Percentiles rank a stretch among this genome's conserved stretches.
These are phyloP conservation scores for Hesperophylax magnus DNA, from an alignment of 1,140 invertebrate genomes.

Conservation along the genomic window DNA sequence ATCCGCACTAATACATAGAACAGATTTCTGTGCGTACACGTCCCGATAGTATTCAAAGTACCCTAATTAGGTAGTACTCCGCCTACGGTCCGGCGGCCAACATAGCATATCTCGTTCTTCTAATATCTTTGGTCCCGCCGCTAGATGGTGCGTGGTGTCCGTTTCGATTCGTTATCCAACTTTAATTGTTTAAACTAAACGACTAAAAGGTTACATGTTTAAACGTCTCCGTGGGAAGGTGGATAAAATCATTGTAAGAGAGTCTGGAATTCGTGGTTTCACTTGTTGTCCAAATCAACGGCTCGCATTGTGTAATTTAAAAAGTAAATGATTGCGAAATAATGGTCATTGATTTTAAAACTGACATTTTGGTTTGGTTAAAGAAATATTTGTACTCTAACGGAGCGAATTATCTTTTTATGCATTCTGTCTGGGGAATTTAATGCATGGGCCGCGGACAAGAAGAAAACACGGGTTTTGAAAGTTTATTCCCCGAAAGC, in stretches of 20 bases:
- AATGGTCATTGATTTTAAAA: constrained; percentile 4
- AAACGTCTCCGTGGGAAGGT: background rate
- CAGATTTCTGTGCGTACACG: no score
- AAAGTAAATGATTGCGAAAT: background rate
- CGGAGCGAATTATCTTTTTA: constrained; percentile 11
- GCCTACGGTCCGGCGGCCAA: no score
- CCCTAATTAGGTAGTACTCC: no score
- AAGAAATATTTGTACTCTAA: constrained; percentile 33
- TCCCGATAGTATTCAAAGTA: no score
- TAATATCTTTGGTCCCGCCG: no score
- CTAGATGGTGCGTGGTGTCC: background rate
- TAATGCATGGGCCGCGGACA: background rate
- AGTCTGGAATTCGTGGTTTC: background rate
- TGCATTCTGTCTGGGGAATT: background rate
- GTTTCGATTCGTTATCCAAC: background rate
- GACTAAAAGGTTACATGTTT: background rate
- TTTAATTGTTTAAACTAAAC: background rate
- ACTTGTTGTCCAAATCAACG: background rate
- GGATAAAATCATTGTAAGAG: background rate
- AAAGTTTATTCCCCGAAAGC: no score
- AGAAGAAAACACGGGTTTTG: no score
- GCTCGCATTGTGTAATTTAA: background rate
- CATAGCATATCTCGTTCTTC: no score
- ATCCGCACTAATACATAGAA: no score
- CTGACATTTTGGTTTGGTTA: constrained; percentile 21